Base-by-base conservation (phyloP, 2,113 vertebrate species). In the Perca schrenkii region DNA sequence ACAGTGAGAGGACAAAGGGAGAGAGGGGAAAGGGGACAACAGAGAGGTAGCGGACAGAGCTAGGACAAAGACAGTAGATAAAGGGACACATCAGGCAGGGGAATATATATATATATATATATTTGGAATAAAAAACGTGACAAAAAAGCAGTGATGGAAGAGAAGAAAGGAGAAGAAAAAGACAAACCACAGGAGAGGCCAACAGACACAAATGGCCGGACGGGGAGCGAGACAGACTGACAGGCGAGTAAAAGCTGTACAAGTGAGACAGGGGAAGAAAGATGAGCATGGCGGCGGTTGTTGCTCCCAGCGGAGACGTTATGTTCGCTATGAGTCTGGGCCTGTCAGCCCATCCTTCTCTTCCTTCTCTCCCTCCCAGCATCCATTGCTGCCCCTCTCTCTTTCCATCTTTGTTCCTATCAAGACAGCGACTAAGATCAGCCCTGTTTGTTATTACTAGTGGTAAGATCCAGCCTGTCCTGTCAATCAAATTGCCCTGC, bases 271-370 rank as follows among this genome's bases (percentile, higher is more conserved):
- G 62, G 3, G 65, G 61, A 63, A 76, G 86, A 87, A 77, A 64
- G 83, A 85, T 81, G 89, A 82, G 86, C 66, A 5, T 2, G 49
- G 82, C n/a, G 28, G 81, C 11, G 65, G 74, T 76, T 70, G 86
- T 65, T 77, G 83, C 67, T 89, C 92, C 89, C 92, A 77, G 76
- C 67, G 87, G 91, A 86, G 80, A 87, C 21, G 71, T 87, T 80
- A 77, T 77, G 86, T 87, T 90, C 34, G 47, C 77, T 68, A 36
- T 7, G 70, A 90, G 88, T 90, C 83, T 86, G 83, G 63, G 61
- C 56, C 71, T 89, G 83, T 91, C 89, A 91, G 84, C 28, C 78
- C 85, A 83, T 89, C 72, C 73, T 82, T 85, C 86, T 80, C 67
- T 22, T 2, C 25, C 52, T 74, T 70, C 52, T 31, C 53, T 53